These are phyloP conservation scores for Syngnathus typhle DNA, from an alignment of 2,113 vertebrate genomes.

Conservation along the genomic window DNA sequence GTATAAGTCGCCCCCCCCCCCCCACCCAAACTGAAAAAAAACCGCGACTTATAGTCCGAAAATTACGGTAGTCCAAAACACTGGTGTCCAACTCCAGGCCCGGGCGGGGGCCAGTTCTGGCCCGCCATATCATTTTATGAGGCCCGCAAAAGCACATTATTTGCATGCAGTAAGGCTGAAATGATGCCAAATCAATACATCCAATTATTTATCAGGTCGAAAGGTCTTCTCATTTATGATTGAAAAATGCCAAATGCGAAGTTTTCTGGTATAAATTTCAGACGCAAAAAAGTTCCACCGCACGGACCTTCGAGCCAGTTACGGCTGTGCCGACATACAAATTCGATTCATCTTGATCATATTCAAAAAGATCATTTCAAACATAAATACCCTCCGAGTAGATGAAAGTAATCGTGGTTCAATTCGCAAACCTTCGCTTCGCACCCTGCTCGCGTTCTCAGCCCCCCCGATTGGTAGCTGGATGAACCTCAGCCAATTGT, in stretches of 20 bases:
- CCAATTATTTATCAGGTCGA: too few relatives aligned
- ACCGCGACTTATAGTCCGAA: too few relatives aligned
- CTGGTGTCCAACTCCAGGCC: neutral
- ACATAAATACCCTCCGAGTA: neutral
- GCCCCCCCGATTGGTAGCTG: neutral
- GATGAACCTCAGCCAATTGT: neutral
- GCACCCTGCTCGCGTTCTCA: neutral
- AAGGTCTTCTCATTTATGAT: too few relatives aligned
- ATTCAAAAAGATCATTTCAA: neutral
- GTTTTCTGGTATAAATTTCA: too few relatives aligned
- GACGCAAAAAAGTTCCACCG: too few relatives aligned
- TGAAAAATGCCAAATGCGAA: too few relatives aligned
- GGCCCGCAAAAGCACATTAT: too few relatives aligned
- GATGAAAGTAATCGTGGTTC: neutral
- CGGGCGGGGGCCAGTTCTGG: neutral
- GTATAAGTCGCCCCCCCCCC: too few relatives aligned
- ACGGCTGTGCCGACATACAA: neutral
- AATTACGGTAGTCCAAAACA: neutral
- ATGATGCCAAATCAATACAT: too few relatives aligned
- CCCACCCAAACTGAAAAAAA: too few relatives aligned
- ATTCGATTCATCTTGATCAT: neutral
- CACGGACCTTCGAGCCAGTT: too few relatives aligned
- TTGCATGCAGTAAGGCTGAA: too few relatives aligned
- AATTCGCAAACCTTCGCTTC: neutral
- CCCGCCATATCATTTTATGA: neutral